Evolutionary conservation across 2,888 invertebrate genomes (phyloP), one percentile per base, ranked within the genome.

Genomic region (Ochlodes sylvanus): DNA sequence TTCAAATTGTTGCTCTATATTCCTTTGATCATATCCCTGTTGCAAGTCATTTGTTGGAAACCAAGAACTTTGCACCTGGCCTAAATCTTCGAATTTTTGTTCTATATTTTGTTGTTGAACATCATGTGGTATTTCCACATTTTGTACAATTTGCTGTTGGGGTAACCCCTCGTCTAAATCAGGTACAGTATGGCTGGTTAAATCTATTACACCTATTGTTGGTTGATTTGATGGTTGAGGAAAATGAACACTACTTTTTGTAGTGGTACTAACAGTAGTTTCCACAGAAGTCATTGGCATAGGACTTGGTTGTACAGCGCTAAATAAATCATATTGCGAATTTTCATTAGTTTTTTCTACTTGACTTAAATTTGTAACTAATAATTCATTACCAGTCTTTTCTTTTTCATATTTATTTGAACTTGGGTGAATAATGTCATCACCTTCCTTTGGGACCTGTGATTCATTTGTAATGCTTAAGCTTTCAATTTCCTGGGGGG

Each of bases 401-500:
- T 57, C 34, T n/a, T 57, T 17, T 32, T 38, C 15, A 41, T 57
- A 21, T 38, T 47, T 65, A 7, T 50, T 41, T 34, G 14, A 21
- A 58, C 3, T 66, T 50, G 58, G 57, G 14, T 58, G 41, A 17
- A 41, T 14, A 58, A 52, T 52, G 41, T 27, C 42, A 57, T 38
- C 42, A 19, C 32, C 50, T 42, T 47, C n/a, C 12, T 32, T 68
- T 27, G 7, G 15, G 17, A 42, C 6, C 5, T 54, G 27, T 41
- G 17, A 47, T 52, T 70, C 69, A 65, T 71, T 74, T n/a, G 72
- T 72, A 73, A 83, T 42, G 72, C 79, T 75, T 72, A 77, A 68
- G 58, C 77, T 67, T 75, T 82, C 76, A 65, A 79, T 79, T 77
- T 82, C 78, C 55, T 77, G 72, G 17, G 74, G 74, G 42, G 75